phyloP scores from a whole-genome alignment of 2,113 vertebrate species.

The Glaucidium brasilianum region DNA sequence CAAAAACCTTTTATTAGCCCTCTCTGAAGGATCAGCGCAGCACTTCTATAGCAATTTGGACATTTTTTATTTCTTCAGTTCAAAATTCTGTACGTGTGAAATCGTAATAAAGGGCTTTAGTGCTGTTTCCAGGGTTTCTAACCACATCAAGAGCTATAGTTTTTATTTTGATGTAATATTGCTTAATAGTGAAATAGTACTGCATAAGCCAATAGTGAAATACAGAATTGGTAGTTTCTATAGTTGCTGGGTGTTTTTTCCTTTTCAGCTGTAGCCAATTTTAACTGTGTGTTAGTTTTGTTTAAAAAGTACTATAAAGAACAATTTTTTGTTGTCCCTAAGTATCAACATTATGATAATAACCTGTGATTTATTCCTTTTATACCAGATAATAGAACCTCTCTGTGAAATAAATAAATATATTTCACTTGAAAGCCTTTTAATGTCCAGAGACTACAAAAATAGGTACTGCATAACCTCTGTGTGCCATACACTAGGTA shows the following conservation, averaged over 20 bases:
- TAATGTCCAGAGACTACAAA: not conserved
- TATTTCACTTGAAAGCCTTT: conserved; percentile 20
- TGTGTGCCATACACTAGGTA: not conserved
- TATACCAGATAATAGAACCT: not conserved
- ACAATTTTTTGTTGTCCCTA: not conserved
- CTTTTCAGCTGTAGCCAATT: not conserved
- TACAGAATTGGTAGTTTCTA: not conserved
- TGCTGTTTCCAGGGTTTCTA: not conserved
- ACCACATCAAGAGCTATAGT: not conserved
- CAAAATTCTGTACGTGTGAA: not conserved
- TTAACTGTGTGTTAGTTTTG: not conserved
- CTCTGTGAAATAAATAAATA: not conserved
- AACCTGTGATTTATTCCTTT: not conserved
- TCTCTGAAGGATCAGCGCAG: not conserved
- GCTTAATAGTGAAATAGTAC: not conserved
- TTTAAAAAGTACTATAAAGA: not conserved
- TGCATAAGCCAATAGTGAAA: not conserved
- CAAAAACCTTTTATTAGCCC: not conserved
- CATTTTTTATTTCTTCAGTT: not conserved
- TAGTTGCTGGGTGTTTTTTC: not conserved
- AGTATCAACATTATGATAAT: not conserved
- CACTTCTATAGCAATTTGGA: not conserved
- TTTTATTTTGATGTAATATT: not conserved
- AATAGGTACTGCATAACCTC: not conserved
- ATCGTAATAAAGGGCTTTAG: not conserved